Evolutionary conservation across 2,888 invertebrate genomes (phyloP).

Genomic region (Tetramorium bicarinatum): DNA sequence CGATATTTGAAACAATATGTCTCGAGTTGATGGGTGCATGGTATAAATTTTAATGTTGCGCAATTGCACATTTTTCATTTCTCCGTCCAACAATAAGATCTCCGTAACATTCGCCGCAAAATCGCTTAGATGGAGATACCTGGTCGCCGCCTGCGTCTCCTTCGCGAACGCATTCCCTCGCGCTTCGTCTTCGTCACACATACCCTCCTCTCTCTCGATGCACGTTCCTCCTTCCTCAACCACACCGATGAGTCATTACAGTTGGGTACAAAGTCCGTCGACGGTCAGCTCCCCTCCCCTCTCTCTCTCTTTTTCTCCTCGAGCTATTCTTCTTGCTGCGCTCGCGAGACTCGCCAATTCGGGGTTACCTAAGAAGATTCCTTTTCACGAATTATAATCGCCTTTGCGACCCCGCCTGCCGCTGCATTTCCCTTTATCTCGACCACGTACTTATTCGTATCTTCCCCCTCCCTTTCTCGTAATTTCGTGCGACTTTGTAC

Average conservation of each 20-base stretch:
- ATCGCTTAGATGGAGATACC: slow-evolving; percentile 27
- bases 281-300: background rate
- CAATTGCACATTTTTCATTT: background rate
- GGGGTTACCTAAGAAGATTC: slow-evolving; percentile 31
- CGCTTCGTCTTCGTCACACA: slow-evolving; percentile 22
- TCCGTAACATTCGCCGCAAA: background rate
- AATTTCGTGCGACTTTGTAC: slow-evolving; percentile 31
- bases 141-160: background rate
- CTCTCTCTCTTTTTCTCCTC: background rate
- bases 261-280: slow-evolving; percentile 52
- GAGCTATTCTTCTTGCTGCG: slow-evolving; percentile 16
- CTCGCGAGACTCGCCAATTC: slow-evolving; percentile 20
- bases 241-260: slow-evolving; percentile 35
- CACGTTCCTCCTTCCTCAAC: slow-evolving; percentile 12
- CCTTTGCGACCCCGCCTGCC: background rate
- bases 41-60: background rate
- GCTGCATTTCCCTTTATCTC: slow-evolving; percentile 9
- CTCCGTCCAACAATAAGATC: background rate
- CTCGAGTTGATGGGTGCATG: background rate
- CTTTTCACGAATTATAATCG: slow-evolving; percentile 2
- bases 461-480: no score
- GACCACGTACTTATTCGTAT: background rate
- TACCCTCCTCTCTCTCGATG: background rate
- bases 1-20: background rate
- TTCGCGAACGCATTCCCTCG: slow-evolving; percentile 15